These are phyloP conservation scores for Tiliacea citrago DNA, from an alignment of 2,888 invertebrate genomes.

Conservation along the genomic window DNA sequence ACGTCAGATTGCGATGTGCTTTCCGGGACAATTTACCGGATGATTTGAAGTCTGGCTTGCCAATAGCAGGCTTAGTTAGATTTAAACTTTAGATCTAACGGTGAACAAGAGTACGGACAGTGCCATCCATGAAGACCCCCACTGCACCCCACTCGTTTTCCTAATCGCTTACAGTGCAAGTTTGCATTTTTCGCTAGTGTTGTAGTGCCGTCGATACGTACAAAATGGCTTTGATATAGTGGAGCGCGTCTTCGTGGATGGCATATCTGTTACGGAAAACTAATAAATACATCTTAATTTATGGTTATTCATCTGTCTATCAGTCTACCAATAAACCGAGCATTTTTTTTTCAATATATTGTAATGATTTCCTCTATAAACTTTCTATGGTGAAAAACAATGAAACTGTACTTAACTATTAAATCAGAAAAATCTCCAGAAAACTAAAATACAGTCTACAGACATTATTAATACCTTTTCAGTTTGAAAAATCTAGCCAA, in stretches of 20 bases:
- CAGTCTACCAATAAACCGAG: not conserved
- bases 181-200: too few species aligned
- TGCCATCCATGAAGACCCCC: too few species aligned
- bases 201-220: too few species aligned
- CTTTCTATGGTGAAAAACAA: not conserved
- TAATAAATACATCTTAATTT: not conserved
- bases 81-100: not conserved
- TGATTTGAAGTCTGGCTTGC: slow-evolving; percentile 42
- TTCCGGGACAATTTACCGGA: slow-evolving; percentile 20
- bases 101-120: not conserved
- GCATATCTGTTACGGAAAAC: too few species aligned
- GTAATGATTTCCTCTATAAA: not conserved
- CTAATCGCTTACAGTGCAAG: too few species aligned
- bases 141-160: too few species aligned
- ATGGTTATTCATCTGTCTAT: not conserved
- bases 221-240: too few species aligned
- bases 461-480: slow-evolving; percentile 21
- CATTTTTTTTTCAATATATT: not conserved
- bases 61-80: slow-evolving; percentile 18
- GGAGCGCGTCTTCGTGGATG: too few species aligned
- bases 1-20: slow-evolving; percentile 10
- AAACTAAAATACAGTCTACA: not conserved
- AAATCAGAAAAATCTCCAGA: not conserved
- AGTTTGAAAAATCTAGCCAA: slow-evolving; percentile 15
- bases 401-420: not conserved